Conservation (phyloP, 2,113 vertebrate genomes). For the Indicator indicator region DNA sequence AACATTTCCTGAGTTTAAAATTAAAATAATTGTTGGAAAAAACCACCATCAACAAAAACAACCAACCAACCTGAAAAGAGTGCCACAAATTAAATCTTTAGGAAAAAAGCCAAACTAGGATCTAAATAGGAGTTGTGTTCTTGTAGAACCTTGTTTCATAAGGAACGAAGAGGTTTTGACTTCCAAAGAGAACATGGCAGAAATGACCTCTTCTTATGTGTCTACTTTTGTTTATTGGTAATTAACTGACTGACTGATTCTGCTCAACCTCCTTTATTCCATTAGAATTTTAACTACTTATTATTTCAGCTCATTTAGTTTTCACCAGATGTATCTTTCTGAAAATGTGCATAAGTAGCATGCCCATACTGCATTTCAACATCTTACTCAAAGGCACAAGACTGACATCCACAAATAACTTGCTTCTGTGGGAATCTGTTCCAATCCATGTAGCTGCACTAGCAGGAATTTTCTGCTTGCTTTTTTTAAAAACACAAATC, state of each 20-base stretch:
- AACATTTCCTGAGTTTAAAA: neutral
- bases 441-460: neutral
- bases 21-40: neutral
- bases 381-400: conserved; percentile 6
- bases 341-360: neutral
- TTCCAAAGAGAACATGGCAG: neutral
- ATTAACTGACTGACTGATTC: neutral
- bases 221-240: neutral
- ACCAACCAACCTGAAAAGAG: neutral
- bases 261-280: neutral
- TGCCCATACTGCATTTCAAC: neutral
- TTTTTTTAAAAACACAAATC: neutral
- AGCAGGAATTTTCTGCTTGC: neutral
- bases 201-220: neutral
- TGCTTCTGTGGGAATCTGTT: neutral
- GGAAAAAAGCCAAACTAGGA: neutral
- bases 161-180: neutral
- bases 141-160: neutral
- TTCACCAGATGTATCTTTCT: neutral
- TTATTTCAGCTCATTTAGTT: neutral
- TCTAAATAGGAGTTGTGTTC: neutral
- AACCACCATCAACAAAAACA: neutral
- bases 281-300: neutral
- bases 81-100: neutral
- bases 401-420: neutral